Evolutionary conservation across 1,140 invertebrate genomes (phyloP).

Genomic region (Pachyrhynchus sulphureomaculatus): DNA sequence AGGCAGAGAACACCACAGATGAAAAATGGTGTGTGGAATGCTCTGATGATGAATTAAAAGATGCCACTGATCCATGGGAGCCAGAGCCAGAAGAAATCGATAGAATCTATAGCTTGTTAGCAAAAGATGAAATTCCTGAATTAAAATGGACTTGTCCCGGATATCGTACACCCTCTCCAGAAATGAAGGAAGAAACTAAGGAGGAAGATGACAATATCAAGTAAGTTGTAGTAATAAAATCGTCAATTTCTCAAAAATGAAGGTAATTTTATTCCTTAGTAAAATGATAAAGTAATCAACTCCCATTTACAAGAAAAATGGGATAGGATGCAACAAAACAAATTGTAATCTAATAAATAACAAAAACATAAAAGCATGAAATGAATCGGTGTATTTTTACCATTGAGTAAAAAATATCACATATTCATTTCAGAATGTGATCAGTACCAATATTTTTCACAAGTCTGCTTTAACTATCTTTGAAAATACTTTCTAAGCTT

Average conservation of each 20-base stretch:
- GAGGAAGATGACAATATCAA: slow-evolving; percentile 42
- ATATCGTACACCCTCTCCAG: slow-evolving; percentile 48
- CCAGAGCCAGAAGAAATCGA: slow-evolving; percentile 46
- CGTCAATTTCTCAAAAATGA: background rate
- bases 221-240: slow-evolving; percentile 35
- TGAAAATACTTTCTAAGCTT: no score
- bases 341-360: no score
- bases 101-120: slow-evolving; percentile 42
- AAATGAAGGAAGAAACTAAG: slow-evolving; percentile 35
- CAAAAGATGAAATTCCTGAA: slow-evolving; percentile 45
- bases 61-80: slow-evolving; percentile 43
- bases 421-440: no score
- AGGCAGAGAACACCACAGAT: background rate
- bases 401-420: no score
- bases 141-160: slow-evolving; percentile 48
- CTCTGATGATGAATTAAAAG: slow-evolving; percentile 57
- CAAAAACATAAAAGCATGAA: no score
- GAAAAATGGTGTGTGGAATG: slow-evolving; percentile 55
- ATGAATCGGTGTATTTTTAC: no score
- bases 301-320: no score
- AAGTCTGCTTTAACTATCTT: no score
- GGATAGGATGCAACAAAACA: no score
- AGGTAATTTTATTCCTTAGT: background rate
- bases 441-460: no score
- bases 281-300: no score